Evolutionary conservation across 2,888 invertebrate genomes (phyloP).

Genomic region (Galerucella nymphaeae): DNA sequence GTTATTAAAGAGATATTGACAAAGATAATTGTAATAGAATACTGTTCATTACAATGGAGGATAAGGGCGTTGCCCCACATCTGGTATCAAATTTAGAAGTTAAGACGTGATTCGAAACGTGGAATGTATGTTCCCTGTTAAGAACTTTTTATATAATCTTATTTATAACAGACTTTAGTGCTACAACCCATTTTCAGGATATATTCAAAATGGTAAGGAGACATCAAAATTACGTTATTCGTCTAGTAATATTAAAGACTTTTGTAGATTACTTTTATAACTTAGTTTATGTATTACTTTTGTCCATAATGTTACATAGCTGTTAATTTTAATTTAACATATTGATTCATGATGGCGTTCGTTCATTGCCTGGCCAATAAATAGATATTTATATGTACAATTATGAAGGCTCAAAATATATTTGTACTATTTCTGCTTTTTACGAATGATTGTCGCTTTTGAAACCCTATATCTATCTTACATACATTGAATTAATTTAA

Average conservation of each 20-base stretch:
- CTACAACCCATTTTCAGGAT: conserved; percentile 30
- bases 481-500: too few species aligned
- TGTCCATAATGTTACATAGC: background rate
- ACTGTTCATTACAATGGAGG: conserved; percentile 19
- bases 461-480: too few species aligned
- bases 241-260: background rate
- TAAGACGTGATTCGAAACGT: conserved; percentile 27
- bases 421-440: too few species aligned
- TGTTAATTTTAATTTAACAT: background rate
- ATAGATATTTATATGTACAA: too few species aligned
- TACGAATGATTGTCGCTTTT: too few species aligned
- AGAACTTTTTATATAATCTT: conserved; percentile 20
- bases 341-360: background rate
- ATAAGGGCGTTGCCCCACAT: conserved; percentile 31
- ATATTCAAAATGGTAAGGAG: conserved; percentile 32
- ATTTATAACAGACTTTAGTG: conserved; percentile 28
- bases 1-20: conserved; percentile 13
- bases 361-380: background rate
- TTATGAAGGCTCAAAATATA: too few species aligned
- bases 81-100: conserved; percentile 24
- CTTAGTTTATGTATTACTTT: background rate
- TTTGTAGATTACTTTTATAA: background rate
- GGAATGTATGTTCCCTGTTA: conserved; percentile 18
- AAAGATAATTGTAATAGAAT: conserved; percentile 11
- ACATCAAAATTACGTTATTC: conserved; percentile 7